Percentiles rank a stretch among this genome's conserved stretches.
Conservation (phyloP, 2,113 vertebrate genomes). For the Gymnorhina tibicen region DNA sequence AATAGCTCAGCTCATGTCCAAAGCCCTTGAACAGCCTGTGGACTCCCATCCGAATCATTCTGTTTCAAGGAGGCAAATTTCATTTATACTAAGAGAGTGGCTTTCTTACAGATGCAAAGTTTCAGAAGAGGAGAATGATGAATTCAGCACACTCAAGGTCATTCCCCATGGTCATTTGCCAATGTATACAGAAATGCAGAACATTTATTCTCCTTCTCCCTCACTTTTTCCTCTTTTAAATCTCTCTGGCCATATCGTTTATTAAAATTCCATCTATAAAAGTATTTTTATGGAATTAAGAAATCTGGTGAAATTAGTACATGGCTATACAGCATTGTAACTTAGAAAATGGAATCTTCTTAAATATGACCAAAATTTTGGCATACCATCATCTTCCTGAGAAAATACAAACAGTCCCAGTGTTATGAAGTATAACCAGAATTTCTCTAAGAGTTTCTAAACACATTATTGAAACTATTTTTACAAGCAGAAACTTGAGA, state of each 20-base stretch:
- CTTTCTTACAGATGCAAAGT: not conserved
- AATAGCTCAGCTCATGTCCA: conserved; percentile 73
- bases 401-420: not conserved
- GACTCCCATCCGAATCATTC: conserved; percentile 72
- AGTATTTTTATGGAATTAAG: not conserved
- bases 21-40: conserved; percentile 71
- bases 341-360: not conserved
- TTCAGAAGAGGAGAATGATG: not conserved
- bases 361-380: not conserved
- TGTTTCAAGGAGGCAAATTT: conserved; percentile 72
- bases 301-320: not conserved
- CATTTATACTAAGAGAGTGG: not conserved
- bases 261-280: not conserved
- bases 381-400: not conserved
- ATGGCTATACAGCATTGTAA: not conserved
- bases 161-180: not conserved
- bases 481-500: not conserved
- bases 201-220: not conserved
- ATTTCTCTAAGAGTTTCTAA: not conserved
- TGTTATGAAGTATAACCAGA: not conserved
- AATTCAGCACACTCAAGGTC: not conserved
- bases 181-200: not conserved
- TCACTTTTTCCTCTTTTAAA: not conserved
- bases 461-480: not conserved
- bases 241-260: not conserved